Evolutionary conservation across 2,797 vertebrate species (phyloP).

Genomic region (Tragelaphus oryx): DNA sequence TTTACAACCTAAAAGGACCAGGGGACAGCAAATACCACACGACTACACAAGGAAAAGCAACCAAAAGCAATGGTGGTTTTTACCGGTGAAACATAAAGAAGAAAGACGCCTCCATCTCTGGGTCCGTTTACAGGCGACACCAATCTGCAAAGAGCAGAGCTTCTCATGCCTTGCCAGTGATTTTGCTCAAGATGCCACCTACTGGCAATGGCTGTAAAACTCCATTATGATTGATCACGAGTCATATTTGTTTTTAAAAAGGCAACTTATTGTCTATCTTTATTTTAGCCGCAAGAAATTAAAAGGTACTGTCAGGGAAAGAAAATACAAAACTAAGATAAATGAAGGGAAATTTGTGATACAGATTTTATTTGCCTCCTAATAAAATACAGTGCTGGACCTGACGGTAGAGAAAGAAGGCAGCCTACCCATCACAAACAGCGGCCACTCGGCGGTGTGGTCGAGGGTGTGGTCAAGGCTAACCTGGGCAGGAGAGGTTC

Average conservation of each 20-base stretch:
- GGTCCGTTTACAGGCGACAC: background rate
- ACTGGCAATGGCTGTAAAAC: slow-evolving; percentile 52
- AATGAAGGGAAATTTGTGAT: too few species aligned
- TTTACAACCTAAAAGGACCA: background rate
- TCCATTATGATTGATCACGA: rapidly evolving
- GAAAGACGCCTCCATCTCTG: background rate
- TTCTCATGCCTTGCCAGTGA: rapidly evolving
- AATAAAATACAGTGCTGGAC: rapidly evolving
- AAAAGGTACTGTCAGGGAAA: background rate
- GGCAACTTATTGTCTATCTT: background rate
- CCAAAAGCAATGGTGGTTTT: background rate
- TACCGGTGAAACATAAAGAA: background rate
- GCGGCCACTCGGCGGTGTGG: rapidly evolving
- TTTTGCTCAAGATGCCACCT: slow-evolving; percentile 61
- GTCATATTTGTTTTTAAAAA: background rate
- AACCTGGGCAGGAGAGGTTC: background rate
- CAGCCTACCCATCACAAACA: rapidly evolving
- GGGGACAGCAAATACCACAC: rapidly evolving
- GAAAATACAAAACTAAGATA: background rate
- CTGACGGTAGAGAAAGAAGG: rapidly evolving
- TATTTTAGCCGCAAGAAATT: background rate
- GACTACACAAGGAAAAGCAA: rapidly evolving
- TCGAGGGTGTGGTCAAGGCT: background rate
- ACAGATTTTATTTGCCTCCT: rapidly evolving
- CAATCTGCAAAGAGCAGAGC: background rate